phyloP scores from a whole-genome alignment of 2,113 vertebrate genomes.

The Tyto alba region DNA sequence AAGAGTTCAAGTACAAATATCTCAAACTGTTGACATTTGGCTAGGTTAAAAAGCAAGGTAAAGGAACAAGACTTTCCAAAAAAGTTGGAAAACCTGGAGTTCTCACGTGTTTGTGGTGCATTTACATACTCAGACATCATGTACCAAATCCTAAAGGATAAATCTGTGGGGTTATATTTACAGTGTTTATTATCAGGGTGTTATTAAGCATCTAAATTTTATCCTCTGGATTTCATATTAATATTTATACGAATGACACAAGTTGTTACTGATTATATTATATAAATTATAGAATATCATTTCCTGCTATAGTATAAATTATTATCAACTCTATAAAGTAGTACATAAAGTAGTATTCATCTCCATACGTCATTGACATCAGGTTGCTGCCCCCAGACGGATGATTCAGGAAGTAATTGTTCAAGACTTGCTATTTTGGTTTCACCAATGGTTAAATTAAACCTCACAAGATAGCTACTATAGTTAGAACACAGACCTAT shows the following conservation, averaged over 20 bases:
- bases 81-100: not conserved
- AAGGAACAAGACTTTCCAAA: not conserved
- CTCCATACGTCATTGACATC: not conserved
- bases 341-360: not conserved
- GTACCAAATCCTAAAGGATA: not conserved
- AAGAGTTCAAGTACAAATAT: not conserved
- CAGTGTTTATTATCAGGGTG: not conserved
- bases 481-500: not conserved
- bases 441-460: not conserved
- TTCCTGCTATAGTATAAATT: not conserved
- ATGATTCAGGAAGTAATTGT: not conserved
- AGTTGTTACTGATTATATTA: not conserved
- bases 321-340: not conserved
- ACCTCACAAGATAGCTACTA: no score
- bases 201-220: not conserved
- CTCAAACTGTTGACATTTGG: not conserved
- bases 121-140: not conserved
- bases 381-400: not conserved
- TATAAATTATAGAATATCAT: not conserved
- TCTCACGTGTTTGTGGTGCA: fast-evolving
- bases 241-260: not conserved
- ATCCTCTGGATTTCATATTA: not conserved
- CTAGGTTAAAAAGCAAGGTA: not conserved
- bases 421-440: not conserved
- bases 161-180: not conserved